These are phyloP conservation scores for Falco biarmicus DNA, from an alignment of 2,797 vertebrate genomes.

Conservation along the genomic window DNA sequence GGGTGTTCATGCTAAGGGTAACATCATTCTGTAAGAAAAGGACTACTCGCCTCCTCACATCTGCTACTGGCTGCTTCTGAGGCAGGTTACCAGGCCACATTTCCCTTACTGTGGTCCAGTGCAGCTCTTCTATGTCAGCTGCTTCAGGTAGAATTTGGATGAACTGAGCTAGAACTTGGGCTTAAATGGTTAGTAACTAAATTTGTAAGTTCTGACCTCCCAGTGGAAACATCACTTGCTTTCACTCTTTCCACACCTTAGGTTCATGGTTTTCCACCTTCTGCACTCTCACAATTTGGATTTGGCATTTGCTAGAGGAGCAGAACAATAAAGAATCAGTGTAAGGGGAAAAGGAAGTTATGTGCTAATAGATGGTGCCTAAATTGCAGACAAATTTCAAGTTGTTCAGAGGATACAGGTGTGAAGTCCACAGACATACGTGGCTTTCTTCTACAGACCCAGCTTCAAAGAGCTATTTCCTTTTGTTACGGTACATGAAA, in stretches of 20 bases:
- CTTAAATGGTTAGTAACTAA: neutral
- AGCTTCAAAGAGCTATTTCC: neutral
- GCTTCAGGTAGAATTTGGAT: neutral
- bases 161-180: neutral
- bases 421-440: neutral
- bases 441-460: neutral
- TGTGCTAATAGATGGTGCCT: neutral
- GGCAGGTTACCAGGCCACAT: neutral
- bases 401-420: neutral
- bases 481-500: neutral
- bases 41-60: neutral
- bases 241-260: neutral
- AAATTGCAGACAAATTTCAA: neutral
- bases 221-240: neutral
- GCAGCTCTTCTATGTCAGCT: neutral
- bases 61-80: neutral
- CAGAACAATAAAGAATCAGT: neutral
- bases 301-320: neutral
- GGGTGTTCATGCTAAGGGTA: neutral
- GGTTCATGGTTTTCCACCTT: neutral
- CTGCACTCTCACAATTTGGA: neutral
- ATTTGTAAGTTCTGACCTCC: neutral
- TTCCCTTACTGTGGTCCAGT: neutral
- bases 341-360: neutral
- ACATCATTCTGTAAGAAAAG: neutral